These are phyloP conservation scores for Linyphia triangularis DNA, from an alignment of 2,888 invertebrate genomes.

Conservation along the genomic window DNA sequence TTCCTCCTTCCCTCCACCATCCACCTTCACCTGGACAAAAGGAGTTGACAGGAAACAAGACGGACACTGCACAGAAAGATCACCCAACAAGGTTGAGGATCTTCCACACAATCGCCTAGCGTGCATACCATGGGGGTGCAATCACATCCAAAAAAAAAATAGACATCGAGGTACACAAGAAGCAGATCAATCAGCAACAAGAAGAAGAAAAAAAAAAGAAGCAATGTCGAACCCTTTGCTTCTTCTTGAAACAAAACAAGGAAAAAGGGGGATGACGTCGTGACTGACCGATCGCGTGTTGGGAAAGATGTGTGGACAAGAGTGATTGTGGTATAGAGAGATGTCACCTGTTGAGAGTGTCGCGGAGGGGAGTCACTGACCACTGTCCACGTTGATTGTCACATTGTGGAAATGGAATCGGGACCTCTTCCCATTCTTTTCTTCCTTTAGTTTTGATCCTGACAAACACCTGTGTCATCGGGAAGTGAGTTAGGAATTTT, in stretches of 20 bases:
- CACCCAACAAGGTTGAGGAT: background rate
- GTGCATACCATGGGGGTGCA: conserved; percentile 11
- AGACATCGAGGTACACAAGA: too few relatives aligned
- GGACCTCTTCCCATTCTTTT: too few relatives aligned
- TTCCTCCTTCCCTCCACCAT: too few relatives aligned
- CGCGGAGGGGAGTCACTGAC: conserved; percentile 10
- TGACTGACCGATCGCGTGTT: conserved; percentile 59
- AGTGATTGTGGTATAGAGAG: conserved; percentile 15
- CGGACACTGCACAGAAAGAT: conserved; percentile 10
- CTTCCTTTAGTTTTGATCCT: too few relatives aligned
- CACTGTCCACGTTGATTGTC: conserved; percentile 6
- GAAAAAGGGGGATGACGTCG: conserved; percentile 28
- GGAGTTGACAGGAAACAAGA: conserved; percentile 22
- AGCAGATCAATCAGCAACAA: conserved; percentile 6
- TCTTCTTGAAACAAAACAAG: background rate
- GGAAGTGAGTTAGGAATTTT: too few relatives aligned
- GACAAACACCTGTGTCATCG: too few relatives aligned
- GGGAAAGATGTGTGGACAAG: conserved; percentile 12
- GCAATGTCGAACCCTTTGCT: too few relatives aligned
- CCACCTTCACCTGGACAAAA: too few relatives aligned
- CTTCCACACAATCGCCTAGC: conserved; percentile 48
- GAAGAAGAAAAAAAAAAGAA: background rate
- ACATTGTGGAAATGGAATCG: too few relatives aligned
- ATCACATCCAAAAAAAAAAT: background rate
- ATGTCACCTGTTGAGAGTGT: conserved; percentile 59